Conservation (phyloP, 1,140 invertebrate species). For the Drosophila insularis region DNA sequence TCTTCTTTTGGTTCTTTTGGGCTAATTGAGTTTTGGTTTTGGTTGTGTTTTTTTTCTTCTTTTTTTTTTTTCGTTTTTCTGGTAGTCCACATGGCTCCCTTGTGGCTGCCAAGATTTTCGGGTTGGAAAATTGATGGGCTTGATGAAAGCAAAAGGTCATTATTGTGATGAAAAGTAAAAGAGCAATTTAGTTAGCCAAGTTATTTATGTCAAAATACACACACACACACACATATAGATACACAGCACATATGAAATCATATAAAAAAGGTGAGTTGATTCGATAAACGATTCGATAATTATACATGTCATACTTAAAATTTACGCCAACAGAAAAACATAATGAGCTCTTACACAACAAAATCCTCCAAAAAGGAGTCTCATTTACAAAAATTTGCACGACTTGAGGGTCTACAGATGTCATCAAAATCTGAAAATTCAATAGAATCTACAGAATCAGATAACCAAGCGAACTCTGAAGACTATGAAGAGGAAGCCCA, state of each 20-base stretch:
- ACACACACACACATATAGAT: conserved; percentile 13
- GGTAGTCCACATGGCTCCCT: conserved; percentile 59
- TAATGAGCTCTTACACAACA: not conserved
- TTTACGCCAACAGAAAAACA: not conserved
- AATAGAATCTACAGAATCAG: not conserved
- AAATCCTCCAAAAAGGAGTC: not conserved
- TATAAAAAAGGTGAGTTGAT: not conserved
- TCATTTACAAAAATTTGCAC: not conserved
- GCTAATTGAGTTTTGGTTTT: conserved; percentile 66
- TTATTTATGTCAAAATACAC: conserved; percentile 48
- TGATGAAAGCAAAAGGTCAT: conserved; percentile 62
- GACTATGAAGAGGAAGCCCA: not conserved
- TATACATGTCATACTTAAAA: not conserved
- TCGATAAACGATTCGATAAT: not conserved
- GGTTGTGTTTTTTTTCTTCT: not conserved
- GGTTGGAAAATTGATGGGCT: conserved; percentile 51
- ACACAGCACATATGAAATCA: conserved; percentile 5
- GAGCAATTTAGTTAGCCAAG: conserved; percentile 25
- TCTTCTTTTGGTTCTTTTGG: conserved; percentile 43
- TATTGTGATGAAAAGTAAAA: conserved; percentile 52
- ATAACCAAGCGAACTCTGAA: not conserved
- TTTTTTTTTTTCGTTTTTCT: conserved; percentile 3
- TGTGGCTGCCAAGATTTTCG: conserved; percentile 64
- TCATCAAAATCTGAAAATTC: not conserved
- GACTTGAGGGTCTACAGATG: not conserved